phyloP scores from a whole-genome alignment of 35 echinoderm and acorn worm species.

The Acanthaster planci region DNA sequence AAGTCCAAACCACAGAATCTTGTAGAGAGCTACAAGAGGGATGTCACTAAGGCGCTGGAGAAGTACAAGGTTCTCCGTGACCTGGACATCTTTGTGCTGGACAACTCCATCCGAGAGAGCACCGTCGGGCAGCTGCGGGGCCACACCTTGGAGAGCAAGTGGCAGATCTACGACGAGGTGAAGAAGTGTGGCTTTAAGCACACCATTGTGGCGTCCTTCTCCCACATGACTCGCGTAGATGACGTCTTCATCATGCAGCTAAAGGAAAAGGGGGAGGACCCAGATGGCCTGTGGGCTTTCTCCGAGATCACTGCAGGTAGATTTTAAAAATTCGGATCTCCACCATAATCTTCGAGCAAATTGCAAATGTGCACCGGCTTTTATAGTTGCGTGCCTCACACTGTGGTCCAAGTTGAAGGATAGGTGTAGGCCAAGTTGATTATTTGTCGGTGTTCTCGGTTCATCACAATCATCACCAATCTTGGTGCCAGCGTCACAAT shows the following conservation, averaged over 20 bases:
- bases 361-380: too few species aligned
- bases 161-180: conserved; percentile 45
- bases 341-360: too few species aligned
- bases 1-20: too few species aligned
- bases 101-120: conserved; percentile 41
- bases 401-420: too few species aligned
- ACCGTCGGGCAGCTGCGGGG: conserved; percentile 37
- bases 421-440: too few species aligned
- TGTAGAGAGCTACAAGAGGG: neutral
- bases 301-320: conserved; percentile 42
- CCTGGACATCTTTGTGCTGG: conserved; percentile 44
- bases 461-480: too few species aligned
- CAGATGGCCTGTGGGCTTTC: conserved; percentile 27
- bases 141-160: conserved; percentile 51
- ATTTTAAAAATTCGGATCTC: too few species aligned
- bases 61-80: conserved; percentile 19
- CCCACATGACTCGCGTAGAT: too few species aligned
- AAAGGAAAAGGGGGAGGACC: conserved; percentile 32
- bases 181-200: conserved; percentile 52
- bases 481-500: too few species aligned
- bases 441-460: too few species aligned
- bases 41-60: neutral
- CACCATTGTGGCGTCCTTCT: conserved; percentile 54
- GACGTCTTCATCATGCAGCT: conserved; percentile 56
- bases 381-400: too few species aligned